Conservation (phyloP, 2,888 invertebrate genomes). For the Tineola bisselliella region DNA sequence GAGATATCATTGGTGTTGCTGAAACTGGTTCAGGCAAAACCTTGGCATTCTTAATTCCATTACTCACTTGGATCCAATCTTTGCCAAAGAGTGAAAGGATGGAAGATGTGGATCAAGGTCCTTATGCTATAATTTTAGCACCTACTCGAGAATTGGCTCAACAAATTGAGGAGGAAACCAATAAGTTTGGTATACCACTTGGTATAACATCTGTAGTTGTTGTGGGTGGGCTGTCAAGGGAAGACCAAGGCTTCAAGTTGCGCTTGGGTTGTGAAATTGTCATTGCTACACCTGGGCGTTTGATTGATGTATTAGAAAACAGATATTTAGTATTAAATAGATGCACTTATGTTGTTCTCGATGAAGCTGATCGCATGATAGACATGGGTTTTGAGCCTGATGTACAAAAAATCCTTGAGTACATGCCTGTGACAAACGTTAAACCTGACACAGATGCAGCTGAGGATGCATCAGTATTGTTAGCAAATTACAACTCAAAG, state of each 20-base stretch:
- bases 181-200: constrained; percentile 93
- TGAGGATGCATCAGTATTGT: constrained; percentile 89
- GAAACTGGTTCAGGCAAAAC: constrained; percentile 99
- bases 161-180: constrained; percentile 99
- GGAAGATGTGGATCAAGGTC: constrained; percentile 93
- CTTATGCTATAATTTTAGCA: constrained; percentile 98
- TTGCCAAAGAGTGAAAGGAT: constrained; percentile 94
- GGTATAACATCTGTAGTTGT: constrained; percentile 95
- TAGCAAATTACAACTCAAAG: constrained; percentile 94
- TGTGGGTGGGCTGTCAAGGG: constrained; percentile 97
- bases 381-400: constrained; percentile 99
- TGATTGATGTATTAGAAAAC: constrained; percentile 98
- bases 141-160: constrained; percentile 99
- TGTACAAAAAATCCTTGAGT: constrained; percentile 97
- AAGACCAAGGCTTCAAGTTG: constrained; percentile 97
- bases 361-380: constrained; percentile 99
- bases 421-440: constrained; percentile 96
- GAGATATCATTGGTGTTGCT: constrained; percentile 98
- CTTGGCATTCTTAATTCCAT: constrained; percentile 95
- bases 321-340: constrained; percentile 95
- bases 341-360: constrained; percentile 97
- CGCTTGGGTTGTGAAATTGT: constrained; percentile 99
- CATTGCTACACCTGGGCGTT: constrained; percentile 98
- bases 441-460: constrained; percentile 99
- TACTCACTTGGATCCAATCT: constrained; percentile 97